These are phyloP conservation scores for Acipenser oxyrinchus DNA, from an alignment of 2,797 vertebrate species.

Conservation along the genomic window DNA sequence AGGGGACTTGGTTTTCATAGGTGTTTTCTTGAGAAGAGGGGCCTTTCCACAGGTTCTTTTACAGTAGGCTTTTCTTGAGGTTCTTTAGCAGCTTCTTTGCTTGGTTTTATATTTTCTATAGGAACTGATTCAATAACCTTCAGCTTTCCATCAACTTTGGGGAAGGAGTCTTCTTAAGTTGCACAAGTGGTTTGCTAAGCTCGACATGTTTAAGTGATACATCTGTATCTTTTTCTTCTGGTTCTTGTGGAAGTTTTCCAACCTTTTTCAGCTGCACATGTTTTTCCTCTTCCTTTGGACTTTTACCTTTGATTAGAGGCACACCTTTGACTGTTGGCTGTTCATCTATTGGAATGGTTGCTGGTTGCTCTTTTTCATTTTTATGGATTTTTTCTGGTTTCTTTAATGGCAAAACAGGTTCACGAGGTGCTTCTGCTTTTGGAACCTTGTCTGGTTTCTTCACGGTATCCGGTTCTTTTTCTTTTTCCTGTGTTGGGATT, in stretches of 20 bases:
- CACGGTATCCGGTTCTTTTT: not conserved
- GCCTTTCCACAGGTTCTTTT: constrained; percentile 47
- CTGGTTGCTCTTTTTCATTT: constrained; percentile 21
- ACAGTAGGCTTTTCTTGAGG: constrained; percentile 45
- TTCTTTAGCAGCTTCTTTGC: constrained; percentile 44
- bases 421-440: constrained; percentile 27
- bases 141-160: constrained; percentile 43
- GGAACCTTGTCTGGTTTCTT: constrained; percentile 17
- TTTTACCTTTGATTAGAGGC: constrained; percentile 43
- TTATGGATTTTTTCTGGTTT: constrained; percentile 16
- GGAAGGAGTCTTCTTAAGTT: constrained; percentile 57
- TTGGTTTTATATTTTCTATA: constrained; percentile 40
- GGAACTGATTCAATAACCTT: constrained; percentile 42
- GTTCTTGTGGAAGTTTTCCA: constrained; percentile 36
- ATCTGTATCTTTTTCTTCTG: constrained; percentile 47
- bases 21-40: constrained; percentile 42
- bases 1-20: constrained; percentile 47
- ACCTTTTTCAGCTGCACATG: constrained; percentile 46
- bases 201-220: constrained; percentile 50
- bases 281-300: constrained; percentile 46
- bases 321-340: constrained; percentile 35
- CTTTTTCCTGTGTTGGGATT: constrained; percentile 14
- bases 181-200: constrained; percentile 40
- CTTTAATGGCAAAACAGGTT: constrained; percentile 1
- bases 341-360: constrained; percentile 24